Evolutionary conservation across 2,888 invertebrate genomes (phyloP), one percentile per base, ranked within the genome.

Genomic region (Cheilosia impressa): DNA sequence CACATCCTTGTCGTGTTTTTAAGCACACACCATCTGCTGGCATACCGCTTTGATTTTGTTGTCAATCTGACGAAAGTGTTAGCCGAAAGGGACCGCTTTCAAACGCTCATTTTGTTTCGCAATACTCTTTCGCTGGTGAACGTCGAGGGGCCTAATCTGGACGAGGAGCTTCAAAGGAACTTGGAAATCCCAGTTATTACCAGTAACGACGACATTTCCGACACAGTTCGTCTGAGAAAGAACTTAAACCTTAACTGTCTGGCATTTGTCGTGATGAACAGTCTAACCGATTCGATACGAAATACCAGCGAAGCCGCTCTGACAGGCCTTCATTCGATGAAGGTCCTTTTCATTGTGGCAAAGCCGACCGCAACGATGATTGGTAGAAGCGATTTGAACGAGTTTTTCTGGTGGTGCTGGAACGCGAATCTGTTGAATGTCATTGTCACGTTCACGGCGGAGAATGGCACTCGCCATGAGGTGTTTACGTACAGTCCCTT

Each of bases 321-420:
- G 50, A 87, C 87, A 2, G 85, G 80, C 24, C 72, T 88, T 63
- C 81, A 87, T 57, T 65, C 76, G 13, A 87, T 88, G 47, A 88
- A 87, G 76, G 58, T 88, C 22, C 45, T 88, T 15, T 88, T 89
- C 19, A 71, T 88, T 7, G 34, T 87, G 6, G 55, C 78, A 41
- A 62, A 22, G 17, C 24, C 53, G 2, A 19, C 31, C 10, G 22
- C 31, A 9, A 5, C 45, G 15, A 34, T 53, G 41, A 41, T 13
- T 4, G 57, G 38, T 13, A 38, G 3, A 50, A 38, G 2, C 38
- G 78, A 88, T 7, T 24, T 88, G 62, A 13, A 47, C 0, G 22
- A 19, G 13, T 88, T 88, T 41, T 88, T 88, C 53, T 27, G 15
- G 13, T 88, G 87, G 88, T 88, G 88, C 38, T 88, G 88, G 88